A percentile compares a stretch with the other conserved stretches of the same genome.
Conservation (phyloP, 2,797 vertebrate genomes). For the Aphelocoma californica region DNA sequence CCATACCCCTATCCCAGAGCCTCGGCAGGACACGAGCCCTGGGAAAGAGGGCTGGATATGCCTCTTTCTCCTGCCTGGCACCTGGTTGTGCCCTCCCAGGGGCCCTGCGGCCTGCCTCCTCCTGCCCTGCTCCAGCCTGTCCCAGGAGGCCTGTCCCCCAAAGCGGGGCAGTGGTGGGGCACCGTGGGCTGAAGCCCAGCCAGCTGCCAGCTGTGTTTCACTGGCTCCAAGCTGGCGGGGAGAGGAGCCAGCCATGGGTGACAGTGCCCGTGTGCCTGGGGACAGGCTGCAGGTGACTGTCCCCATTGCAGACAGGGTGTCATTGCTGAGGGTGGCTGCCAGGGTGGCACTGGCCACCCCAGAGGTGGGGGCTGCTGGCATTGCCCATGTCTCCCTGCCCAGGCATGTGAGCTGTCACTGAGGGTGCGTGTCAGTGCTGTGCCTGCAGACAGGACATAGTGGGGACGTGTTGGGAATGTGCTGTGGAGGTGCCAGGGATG, state of each 20-base stretch:
- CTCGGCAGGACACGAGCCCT: rapidly evolving
- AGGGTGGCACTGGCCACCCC: neutral
- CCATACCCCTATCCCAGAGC: rapidly evolving
- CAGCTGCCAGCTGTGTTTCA: neutral
- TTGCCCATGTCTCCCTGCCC: neutral
- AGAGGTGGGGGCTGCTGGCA: rapidly evolving
- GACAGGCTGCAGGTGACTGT: neutral
- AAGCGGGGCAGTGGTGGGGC: rapidly evolving
- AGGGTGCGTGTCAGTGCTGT: neutral
- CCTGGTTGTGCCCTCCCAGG: neutral
- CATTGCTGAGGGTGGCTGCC: neutral
- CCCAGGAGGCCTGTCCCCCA: rapidly evolving
- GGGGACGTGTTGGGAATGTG: neutral
- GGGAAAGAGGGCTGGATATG: neutral
- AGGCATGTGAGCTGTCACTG: neutral
- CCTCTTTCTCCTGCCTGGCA: neutral
- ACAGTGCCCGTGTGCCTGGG: neutral
- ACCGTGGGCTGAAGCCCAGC: neutral
- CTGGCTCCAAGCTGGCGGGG: neutral
- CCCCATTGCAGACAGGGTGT: rapidly evolving
- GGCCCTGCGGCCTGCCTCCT: neutral
- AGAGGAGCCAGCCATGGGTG: neutral
- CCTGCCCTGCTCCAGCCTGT: neutral
- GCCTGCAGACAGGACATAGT: neutral
- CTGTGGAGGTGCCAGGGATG: neutral